Evolutionary conservation across 2,797 vertebrate species (phyloP).

Genomic region (Brotula barbata): DNA sequence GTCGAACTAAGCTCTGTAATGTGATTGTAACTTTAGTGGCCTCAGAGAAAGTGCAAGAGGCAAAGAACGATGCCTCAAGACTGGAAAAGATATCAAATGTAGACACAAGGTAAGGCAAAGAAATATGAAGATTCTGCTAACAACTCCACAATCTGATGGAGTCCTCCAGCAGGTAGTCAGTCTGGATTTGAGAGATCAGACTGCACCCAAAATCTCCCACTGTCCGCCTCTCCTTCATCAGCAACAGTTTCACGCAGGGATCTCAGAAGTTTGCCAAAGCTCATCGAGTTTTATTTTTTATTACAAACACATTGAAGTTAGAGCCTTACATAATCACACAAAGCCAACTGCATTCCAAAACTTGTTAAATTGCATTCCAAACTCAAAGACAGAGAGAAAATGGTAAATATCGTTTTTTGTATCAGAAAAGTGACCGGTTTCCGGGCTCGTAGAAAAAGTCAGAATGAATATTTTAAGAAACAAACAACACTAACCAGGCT

Average conservation of each 20-base stretch:
- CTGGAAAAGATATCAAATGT: no score
- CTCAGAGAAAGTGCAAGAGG: no score
- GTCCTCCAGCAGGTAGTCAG: no score
- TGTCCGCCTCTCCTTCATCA: neutral
- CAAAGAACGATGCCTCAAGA: no score
- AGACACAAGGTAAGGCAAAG: no score
- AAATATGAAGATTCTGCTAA: no score
- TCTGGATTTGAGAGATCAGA: no score
- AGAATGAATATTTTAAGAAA: neutral
- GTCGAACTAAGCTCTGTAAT: no score
- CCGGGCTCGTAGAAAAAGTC: neutral
- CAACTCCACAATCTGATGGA: no score
- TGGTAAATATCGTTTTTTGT: neutral
- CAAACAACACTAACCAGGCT: neutral
- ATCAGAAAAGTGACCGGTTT: neutral
- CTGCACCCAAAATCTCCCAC: no score
- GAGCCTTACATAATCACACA: slow-evolving; percentile 28
- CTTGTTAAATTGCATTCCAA: slow-evolving; percentile 17
- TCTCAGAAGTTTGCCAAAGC: slow-evolving; percentile 20
- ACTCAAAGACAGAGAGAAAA: slow-evolving; percentile 27
- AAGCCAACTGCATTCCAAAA: slow-evolving; percentile 19
- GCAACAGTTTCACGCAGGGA: neutral
- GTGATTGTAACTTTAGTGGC: no score
- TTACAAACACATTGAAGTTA: slow-evolving; percentile 54
- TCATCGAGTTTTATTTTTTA: slow-evolving; percentile 50